phyloP scores from a whole-genome alignment of 2,888 invertebrate genomes.

The Cephus runcator region DNA sequence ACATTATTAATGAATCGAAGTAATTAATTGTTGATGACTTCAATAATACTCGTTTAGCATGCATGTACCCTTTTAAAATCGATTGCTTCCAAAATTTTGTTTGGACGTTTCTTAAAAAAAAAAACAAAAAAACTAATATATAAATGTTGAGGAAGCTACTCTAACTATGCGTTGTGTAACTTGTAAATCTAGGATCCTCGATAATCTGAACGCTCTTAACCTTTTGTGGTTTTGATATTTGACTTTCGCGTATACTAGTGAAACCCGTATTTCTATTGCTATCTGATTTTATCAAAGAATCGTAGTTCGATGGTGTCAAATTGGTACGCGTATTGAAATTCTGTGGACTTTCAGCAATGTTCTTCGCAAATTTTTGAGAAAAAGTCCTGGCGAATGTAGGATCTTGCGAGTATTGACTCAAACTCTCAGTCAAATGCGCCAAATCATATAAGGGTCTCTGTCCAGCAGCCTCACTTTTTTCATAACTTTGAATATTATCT shows the following conservation, averaged over 20 bases:
- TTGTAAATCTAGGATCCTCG: constrained; percentile 49
- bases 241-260: constrained; percentile 25
- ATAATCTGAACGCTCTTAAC: constrained; percentile 59
- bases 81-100: neutral
- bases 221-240: constrained; percentile 39
- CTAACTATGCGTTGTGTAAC: constrained; percentile 37
- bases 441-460: constrained; percentile 48
- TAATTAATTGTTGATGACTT: neutral
- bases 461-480: neutral
- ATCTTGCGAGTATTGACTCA: constrained; percentile 37
- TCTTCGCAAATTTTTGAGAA: constrained; percentile 21
- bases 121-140: neutral
- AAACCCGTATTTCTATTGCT: neutral
- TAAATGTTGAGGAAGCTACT: neutral
- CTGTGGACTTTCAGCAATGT: constrained; percentile 21
- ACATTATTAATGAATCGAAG: neutral
- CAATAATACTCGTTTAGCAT: too few relatives aligned
- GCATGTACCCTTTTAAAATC: neutral
- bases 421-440: constrained; percentile 47
- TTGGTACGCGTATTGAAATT: constrained; percentile 8
- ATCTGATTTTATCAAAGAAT: constrained; percentile 16
- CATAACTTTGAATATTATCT: neutral
- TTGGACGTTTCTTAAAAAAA: constrained; percentile 4
- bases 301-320: constrained; percentile 28
- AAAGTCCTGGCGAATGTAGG: constrained; percentile 20